Percentiles rank a stretch among this genome's conserved stretches.
These are phyloP conservation scores for Homalodisca vitripennis DNA, from an alignment of 1,140 invertebrate genomes.

Conservation along the genomic window DNA sequence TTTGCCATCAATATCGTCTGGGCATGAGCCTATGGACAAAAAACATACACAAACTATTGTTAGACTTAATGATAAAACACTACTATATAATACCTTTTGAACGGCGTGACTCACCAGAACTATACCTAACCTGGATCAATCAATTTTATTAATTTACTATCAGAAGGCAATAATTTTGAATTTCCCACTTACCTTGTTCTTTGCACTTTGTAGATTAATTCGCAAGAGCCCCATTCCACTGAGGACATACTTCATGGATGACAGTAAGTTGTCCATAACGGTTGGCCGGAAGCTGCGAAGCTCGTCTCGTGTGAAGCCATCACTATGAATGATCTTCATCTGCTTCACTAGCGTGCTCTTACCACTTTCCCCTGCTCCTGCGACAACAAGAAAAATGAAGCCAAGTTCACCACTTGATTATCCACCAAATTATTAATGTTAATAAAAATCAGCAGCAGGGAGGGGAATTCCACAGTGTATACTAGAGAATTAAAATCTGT, in stretches of 20 bases:
- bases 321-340: constrained; percentile 76
- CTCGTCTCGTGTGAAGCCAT: constrained; percentile 69
- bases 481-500: too few relatives aligned
- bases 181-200: constrained; percentile 58
- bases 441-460: too few relatives aligned
- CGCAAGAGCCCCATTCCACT: constrained; percentile 64
- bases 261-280: constrained; percentile 63
- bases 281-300: constrained; percentile 61
- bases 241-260: constrained; percentile 68
- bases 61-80: too few relatives aligned
- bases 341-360: constrained; percentile 71
- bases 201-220: constrained; percentile 60
- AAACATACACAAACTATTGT: background rate
- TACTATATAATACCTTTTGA: too few relatives aligned
- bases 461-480: too few relatives aligned
- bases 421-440: too few relatives aligned
- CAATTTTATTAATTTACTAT: too few relatives aligned
- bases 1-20: constrained; percentile 50
- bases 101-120: too few relatives aligned
- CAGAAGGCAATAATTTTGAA: too few relatives aligned
- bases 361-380: constrained; percentile 65
- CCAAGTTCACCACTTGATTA: too few relatives aligned
- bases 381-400: too few relatives aligned
- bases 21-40: constrained; percentile 49
- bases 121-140: too few relatives aligned